Evolutionary conservation across 2,797 vertebrate genomes (phyloP).

Genomic region (Manis crassicaudata): DNA sequence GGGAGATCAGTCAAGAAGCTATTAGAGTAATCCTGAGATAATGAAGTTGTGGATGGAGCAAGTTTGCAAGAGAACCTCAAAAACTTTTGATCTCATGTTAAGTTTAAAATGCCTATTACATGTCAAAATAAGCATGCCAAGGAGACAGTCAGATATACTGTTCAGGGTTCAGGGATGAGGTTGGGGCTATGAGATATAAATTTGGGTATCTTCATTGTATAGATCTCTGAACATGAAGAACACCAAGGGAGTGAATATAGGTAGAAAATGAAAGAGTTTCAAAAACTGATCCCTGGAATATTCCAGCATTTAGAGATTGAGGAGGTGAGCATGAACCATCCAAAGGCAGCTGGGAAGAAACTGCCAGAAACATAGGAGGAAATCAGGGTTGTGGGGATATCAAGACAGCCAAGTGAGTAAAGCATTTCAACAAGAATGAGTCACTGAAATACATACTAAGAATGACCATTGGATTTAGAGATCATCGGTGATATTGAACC

Average conservation of each 20-base stretch:
- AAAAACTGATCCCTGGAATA: not conserved
- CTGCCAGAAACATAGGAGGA: not conserved
- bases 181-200: not conserved
- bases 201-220: not conserved
- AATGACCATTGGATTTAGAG: not conserved
- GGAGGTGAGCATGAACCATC: not conserved
- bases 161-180: not conserved
- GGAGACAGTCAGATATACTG: not conserved
- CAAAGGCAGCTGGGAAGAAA: not conserved
- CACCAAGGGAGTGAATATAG: not conserved
- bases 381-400: not conserved
- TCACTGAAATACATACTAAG: not conserved
- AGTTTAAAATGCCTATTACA: not conserved
- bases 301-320: not conserved
- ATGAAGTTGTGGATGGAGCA: not conserved
- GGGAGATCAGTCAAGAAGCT: not conserved
- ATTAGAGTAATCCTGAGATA: not conserved
- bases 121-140: not conserved
- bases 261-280: not conserved
- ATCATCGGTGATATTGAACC: not conserved
- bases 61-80: not conserved
- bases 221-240: slow-evolving; percentile 32
- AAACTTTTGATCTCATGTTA: not conserved
- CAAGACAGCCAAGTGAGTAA: not conserved
- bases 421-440: not conserved